phyloP scores from a whole-genome alignment of 1,140 invertebrate genomes.

The Gonatopus flavifemur region DNA sequence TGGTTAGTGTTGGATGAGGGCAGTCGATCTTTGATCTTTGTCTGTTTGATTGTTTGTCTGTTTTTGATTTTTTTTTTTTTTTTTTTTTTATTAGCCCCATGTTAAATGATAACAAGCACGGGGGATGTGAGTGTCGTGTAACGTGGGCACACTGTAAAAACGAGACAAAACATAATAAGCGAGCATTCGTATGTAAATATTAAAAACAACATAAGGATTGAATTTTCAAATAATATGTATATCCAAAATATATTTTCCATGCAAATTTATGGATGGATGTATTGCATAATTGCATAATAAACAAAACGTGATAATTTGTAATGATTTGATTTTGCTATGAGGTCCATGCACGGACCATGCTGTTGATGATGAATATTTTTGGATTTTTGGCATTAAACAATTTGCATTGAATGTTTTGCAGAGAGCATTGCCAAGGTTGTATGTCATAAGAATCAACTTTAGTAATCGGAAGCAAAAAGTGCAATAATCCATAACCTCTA shows the following conservation, averaged over 20 bases:
- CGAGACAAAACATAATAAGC: constrained; percentile 28
- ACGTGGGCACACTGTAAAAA: constrained; percentile 34
- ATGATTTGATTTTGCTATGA: constrained; percentile 10
- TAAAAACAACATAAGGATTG: constrained; percentile 15
- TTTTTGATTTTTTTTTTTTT: too few relatives aligned
- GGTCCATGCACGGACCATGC: constrained; percentile 46
- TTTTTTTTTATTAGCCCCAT: constrained; percentile 20
- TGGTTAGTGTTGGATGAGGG: too few relatives aligned
- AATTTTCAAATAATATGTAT: not conserved
- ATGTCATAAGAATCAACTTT: constrained; percentile 14
- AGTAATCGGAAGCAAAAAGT: constrained; percentile 33
- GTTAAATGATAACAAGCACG: constrained; percentile 37
- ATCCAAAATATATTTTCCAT: not conserved
- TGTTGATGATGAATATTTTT: too few relatives aligned
- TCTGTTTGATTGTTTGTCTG: too few relatives aligned
- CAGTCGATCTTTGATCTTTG: too few relatives aligned
- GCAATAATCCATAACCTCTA: constrained; percentile 6
- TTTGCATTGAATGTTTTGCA: not conserved
- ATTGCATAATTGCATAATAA: constrained; percentile 16
- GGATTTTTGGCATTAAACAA: too few relatives aligned
- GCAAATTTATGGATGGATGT: not conserved
- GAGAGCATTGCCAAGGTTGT: not conserved
- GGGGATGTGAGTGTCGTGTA: constrained; percentile 25
- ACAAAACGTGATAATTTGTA: too few relatives aligned
- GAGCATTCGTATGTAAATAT: constrained; percentile 16